phyloP scores from a whole-genome alignment of 1,140 invertebrate genomes.

The Goniozus legneri region DNA sequence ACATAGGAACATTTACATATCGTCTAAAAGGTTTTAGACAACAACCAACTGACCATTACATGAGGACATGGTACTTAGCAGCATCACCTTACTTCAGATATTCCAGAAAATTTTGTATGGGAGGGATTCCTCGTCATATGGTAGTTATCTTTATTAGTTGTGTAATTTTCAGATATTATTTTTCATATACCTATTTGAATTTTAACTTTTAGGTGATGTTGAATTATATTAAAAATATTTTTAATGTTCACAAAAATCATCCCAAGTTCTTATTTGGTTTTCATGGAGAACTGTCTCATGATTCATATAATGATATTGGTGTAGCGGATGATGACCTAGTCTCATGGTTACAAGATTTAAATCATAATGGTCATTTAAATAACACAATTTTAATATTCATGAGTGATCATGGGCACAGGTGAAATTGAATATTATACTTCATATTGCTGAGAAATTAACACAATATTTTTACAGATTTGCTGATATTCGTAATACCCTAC shows the following conservation, averaged over 20 bases:
- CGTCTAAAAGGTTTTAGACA: slow-evolving; percentile 82
- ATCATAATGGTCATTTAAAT: slow-evolving; percentile 63
- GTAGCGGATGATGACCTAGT: slow-evolving; percentile 72
- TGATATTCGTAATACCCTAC: slow-evolving; percentile 76
- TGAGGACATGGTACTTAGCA: slow-evolving; percentile 74
- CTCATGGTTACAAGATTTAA: slow-evolving; percentile 62
- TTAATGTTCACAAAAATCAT: slow-evolving; percentile 60
- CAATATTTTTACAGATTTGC: slow-evolving; percentile 65
- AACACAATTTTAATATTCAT: slow-evolving; percentile 80
- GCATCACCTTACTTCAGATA: slow-evolving; percentile 54
- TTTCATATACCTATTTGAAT: background rate
- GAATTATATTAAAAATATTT: slow-evolving; percentile 64
- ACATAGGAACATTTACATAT: slow-evolving; percentile 86
- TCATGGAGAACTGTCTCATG: slow-evolving; percentile 86
- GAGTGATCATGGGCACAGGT: slow-evolving; percentile 87
- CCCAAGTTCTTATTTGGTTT: slow-evolving; percentile 84
- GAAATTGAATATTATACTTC: slow-evolving; percentile 3
- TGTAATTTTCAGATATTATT: slow-evolving; percentile 6
- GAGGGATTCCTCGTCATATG: slow-evolving; percentile 72
- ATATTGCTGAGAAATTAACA: background rate
- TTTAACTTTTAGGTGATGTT: slow-evolving; percentile 58
- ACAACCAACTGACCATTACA: slow-evolving; percentile 88
- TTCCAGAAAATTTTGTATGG: slow-evolving; percentile 69
- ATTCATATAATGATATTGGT: slow-evolving; percentile 76
- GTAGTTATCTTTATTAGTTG: slow-evolving; percentile 59